Evolutionary conservation across 2,113 vertebrate genomes (phyloP).

Genomic region (Eptesicus fuscus): DNA sequence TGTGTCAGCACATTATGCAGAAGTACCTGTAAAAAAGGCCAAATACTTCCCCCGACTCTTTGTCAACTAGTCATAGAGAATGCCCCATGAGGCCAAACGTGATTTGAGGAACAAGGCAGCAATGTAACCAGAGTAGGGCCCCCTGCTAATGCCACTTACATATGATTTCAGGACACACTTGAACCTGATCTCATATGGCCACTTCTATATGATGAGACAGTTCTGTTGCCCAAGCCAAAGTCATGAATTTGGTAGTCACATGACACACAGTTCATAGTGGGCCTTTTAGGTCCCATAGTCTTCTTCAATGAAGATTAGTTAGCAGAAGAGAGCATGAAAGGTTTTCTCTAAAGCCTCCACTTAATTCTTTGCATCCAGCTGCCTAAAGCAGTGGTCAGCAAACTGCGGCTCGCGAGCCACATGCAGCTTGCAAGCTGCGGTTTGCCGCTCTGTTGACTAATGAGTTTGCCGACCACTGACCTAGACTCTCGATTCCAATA

Average conservation of each 20-base stretch:
- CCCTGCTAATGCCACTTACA: not conserved
- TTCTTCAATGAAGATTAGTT: not conserved
- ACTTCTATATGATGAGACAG: not conserved
- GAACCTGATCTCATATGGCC: not conserved
- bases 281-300: not conserved
- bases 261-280: not conserved
- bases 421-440: no score
- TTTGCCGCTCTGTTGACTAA: no score
- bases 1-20: not conserved
- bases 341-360: not conserved
- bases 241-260: not conserved
- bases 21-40: not conserved
- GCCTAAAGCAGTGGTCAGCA: no score
- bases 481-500: no score
- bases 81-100: not conserved
- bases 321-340: not conserved
- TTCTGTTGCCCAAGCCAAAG: not conserved
- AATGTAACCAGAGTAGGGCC: not conserved
- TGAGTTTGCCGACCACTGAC: no score
- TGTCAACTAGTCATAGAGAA: not conserved
- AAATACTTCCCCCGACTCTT: not conserved
- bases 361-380: not conserved
- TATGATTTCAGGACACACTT: not conserved
- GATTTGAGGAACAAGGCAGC: not conserved
- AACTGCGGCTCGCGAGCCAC: no score